Evolutionary conservation across 2,888 invertebrate genomes (phyloP).

Genomic region (Argyresthia goedartella): DNA sequence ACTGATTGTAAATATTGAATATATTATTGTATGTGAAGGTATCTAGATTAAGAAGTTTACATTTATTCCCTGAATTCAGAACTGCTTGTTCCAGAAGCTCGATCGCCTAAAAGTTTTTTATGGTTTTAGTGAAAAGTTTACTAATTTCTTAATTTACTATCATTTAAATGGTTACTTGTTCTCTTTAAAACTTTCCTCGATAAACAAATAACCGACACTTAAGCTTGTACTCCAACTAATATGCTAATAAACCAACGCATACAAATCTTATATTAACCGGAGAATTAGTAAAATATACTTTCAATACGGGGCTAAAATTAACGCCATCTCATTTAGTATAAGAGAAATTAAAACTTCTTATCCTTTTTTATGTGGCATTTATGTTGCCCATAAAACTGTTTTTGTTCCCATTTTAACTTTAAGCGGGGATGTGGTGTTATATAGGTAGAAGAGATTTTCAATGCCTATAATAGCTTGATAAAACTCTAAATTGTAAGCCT

Average conservation of each 20-base stretch:
- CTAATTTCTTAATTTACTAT: too few species aligned
- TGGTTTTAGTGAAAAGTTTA: too few species aligned
- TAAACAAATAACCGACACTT: too few species aligned
- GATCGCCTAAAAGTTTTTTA: too few species aligned
- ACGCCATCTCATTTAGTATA: slow-evolving; percentile 28
- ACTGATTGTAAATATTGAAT: too few species aligned
- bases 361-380: slow-evolving; percentile 68
- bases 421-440: not conserved
- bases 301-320: slow-evolving; percentile 51
- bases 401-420: slow-evolving; percentile 49
- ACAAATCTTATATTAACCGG: slow-evolving; percentile 49
- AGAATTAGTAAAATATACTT: slow-evolving; percentile 35
- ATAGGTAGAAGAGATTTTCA: not conserved
- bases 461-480: too few species aligned
- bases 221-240: not conserved
- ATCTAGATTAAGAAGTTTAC: too few species aligned
- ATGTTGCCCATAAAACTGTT: slow-evolving; percentile 54
- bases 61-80: too few species aligned
- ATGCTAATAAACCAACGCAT: slow-evolving; percentile 16
- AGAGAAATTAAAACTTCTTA: slow-evolving; percentile 64
- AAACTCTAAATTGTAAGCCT: not conserved
- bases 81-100: too few species aligned
- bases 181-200: too few species aligned
- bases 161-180: too few species aligned
- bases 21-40: too few species aligned